Evolutionary conservation across 2,797 vertebrate species (phyloP).

Genomic region (Lagorchestes hirsutus): DNA sequence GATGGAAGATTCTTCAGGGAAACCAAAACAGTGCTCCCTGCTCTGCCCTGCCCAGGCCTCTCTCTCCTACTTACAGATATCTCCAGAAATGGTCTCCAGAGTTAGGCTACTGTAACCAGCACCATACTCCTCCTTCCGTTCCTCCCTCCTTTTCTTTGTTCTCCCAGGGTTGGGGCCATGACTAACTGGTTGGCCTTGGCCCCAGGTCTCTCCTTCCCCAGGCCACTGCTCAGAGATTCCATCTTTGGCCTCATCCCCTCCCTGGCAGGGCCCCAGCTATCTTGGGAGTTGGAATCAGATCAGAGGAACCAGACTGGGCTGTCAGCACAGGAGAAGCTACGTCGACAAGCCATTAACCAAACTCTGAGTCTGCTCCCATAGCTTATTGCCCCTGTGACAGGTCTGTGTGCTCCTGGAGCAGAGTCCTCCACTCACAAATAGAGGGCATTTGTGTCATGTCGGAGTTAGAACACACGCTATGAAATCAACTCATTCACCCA

Average conservation of each 20-base stretch:
- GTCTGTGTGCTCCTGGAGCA: background rate
- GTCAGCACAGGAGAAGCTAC: background rate
- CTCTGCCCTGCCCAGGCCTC: background rate
- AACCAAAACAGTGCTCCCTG: background rate
- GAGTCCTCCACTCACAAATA: background rate
- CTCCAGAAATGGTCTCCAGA: background rate
- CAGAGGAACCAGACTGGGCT: background rate
- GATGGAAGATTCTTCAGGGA: background rate
- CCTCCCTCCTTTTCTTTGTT: background rate
- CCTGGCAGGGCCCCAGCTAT: background rate
- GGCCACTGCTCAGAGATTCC: background rate
- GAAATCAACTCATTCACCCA: background rate
- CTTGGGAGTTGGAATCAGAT: slow-evolving; percentile 4
- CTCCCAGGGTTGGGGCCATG: background rate
- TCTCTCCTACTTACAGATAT: background rate
- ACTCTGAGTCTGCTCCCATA: background rate
- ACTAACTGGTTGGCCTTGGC: slow-evolving; percentile 3
- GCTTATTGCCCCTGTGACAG: background rate
- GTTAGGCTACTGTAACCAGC: background rate
- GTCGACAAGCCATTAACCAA: slow-evolving; percentile 1
- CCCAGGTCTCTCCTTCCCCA: background rate
- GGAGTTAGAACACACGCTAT: background rate
- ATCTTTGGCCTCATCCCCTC: background rate
- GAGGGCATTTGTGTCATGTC: background rate
- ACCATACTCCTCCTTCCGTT: background rate